Base-by-base conservation (phyloP, 92 coral and sea anemone species). In the Palythoa heliodiscus region DNA sequence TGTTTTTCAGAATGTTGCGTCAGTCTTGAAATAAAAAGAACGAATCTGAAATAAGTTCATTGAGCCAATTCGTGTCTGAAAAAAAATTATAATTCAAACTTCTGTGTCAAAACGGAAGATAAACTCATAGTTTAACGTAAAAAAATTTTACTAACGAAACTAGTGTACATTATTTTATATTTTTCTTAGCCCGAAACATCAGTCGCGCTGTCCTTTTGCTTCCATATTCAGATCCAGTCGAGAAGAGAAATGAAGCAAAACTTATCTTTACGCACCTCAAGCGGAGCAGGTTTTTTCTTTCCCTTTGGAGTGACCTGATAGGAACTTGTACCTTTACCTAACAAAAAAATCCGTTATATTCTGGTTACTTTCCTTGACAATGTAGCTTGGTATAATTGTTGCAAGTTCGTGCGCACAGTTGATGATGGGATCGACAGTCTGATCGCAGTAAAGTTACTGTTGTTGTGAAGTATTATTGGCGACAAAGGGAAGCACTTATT, bases 281-380 rank as follows among this genome's bases (percentile, higher is more conserved):
- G 67, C 23, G 97, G 98, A 38, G 94, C 95, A n/a, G 94, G 99
- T 76, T 92, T 97, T 38, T 78, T 67, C 88, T 93, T 96, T 60
- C 90, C 84, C 67, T 92, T 94, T 8, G 89, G 93, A 35, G 96
- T 84, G 15, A 96, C 92, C 76, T 89, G 93, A 87, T 97, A 97
- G 0, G 99, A 97, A 50, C 94, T 97, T 7, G 98, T 76, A n/a
- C 99, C 97, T 87, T 91, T 95, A 70, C 90, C 98, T 95, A 20
- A 19, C 54, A 70, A 76, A 85, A 20, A 78, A 85, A 64, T 12
- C 43, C 54, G 58, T 57, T 16, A 15, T 16, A 70, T 11, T 35
- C 3, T 35, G 55, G 8, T 64, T n/a, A 57, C 70, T 50, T 80
- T 66, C 57, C 47, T 66, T 15, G 2, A 35, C 10, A 29, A 3